Base-by-base conservation (phyloP, 1,140 invertebrate species). In the Solenopsis invicta region DNA sequence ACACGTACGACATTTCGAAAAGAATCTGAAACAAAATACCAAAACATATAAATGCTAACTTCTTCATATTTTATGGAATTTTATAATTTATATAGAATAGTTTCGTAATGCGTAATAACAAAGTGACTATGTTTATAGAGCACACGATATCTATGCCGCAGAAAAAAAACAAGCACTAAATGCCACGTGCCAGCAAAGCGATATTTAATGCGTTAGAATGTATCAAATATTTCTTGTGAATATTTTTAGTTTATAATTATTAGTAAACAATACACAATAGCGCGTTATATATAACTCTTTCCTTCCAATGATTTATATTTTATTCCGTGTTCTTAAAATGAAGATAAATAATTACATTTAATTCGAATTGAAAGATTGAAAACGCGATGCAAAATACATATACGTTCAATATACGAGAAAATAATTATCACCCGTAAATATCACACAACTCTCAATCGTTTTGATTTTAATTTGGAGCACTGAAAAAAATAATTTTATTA, bases 291-390 rank as follows among this genome's bases (percentile, higher is more conserved):
- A n/a, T 66, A 66, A 66, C 37, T 66, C 18, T 37, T 4, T n/a
- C 8, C 29, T 37, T 66, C 6, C 34, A 1, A 18, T 10, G 6
- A 37, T 13, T 37, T 16, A 9, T 29, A 2, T 24, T 13, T 2
- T 29, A 37, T 66, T 66, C 10, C 34, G 18, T 34, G 18, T 59
- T 59, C 10, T 24, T 9, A 24, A 66, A 64, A 1, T 6, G 29
- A 64, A 37, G 34, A 66, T 66, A 34, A 66, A 66, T 37, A 64
- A 64, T 64, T 59, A 61, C 24, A 62, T 16, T 66, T 66, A 66
- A 66, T 21, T n/a, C 64, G 10, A 4, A 3, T n/a, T 34, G 10
- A 4, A 3, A 10, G 18, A 41, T 21, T 66, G 8, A 66, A 41
- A 66, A 41, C 12, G 3, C 37, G 37, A 66, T 2, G 18, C 10